phyloP scores from a whole-genome alignment of 2,113 vertebrate species.

The Crypturellus undulatus region DNA sequence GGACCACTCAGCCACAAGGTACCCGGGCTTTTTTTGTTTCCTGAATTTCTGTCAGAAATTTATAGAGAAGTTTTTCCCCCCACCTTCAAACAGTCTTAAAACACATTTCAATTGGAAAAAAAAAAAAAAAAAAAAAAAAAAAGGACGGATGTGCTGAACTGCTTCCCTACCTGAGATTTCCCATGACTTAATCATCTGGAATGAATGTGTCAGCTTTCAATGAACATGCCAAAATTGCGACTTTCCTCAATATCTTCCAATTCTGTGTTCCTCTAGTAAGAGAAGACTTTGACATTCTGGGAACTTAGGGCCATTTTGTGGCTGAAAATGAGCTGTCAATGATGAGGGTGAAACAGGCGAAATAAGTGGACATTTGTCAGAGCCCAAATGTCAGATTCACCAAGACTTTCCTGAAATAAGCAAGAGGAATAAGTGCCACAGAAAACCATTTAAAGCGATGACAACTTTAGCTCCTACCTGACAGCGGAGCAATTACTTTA shows the following conservation, averaged over 20 bases:
- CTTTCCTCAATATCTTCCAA: not conserved
- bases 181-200: not conserved
- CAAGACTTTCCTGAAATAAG: slow-evolving; percentile 1
- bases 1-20: not conserved
- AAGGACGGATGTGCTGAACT: not conserved
- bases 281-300: not conserved
- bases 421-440: not conserved
- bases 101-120: not conserved
- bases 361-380: not conserved
- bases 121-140: not conserved
- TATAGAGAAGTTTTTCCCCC: not conserved
- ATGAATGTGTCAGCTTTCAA: not conserved
- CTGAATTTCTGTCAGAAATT: not conserved
- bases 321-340: slow-evolving; percentile 4
- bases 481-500: not conserved
- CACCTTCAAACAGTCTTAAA: not conserved
- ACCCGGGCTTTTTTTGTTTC: not conserved
- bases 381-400: not conserved
- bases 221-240: not conserved
- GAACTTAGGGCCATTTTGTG: not conserved
- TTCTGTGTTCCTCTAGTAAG: not conserved
- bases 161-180: not conserved
- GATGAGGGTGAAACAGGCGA: not conserved
- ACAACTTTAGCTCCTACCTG: not conserved
- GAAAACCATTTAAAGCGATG: not conserved